Percentiles rank a stretch among this genome's conserved stretches.
phyloP scores from a whole-genome alignment of 2,888 invertebrate species.

The Homarus gammarus region DNA sequence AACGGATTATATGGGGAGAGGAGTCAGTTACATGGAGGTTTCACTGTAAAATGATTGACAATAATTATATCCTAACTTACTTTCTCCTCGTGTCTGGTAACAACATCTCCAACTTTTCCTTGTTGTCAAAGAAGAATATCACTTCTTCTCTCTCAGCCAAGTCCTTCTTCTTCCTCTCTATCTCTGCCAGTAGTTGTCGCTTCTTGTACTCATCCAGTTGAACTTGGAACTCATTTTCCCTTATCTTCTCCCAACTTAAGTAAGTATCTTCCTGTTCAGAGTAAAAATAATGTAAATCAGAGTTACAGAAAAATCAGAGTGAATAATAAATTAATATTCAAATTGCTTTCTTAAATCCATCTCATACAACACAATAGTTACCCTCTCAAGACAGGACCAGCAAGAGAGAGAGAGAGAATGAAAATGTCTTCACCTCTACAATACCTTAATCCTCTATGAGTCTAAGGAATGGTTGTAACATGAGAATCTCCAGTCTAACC shows the following conservation, averaged over 20 bases:
- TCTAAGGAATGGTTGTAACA: no score
- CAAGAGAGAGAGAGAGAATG: no score
- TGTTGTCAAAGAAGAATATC: slow-evolving; percentile 87
- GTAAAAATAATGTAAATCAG: neutral
- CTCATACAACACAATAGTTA: no score
- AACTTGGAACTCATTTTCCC: slow-evolving; percentile 83
- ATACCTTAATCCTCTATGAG: no score
- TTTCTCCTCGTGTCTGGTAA: neutral
- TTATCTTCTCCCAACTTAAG: slow-evolving; percentile 82
- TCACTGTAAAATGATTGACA: neutral
- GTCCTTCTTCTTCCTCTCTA: slow-evolving; percentile 83
- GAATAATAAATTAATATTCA: no score
- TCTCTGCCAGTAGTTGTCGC: slow-evolving; percentile 81
- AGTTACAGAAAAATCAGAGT: no score
- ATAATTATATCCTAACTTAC: slow-evolving; percentile 8
- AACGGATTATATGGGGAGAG: no score
- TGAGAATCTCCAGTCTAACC: no score
- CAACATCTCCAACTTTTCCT: slow-evolving; percentile 86
- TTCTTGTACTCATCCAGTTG: slow-evolving; percentile 82
- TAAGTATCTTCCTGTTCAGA: slow-evolving; percentile 22
- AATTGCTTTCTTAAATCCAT: no score
- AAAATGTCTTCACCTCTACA: no score
- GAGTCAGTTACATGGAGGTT: no score
- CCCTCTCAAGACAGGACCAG: no score
- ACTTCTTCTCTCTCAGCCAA: slow-evolving; percentile 84